Evolutionary conservation across 2,113 vertebrate species (phyloP).

Genomic region (Cryptomyrus ogoouensis): DNA sequence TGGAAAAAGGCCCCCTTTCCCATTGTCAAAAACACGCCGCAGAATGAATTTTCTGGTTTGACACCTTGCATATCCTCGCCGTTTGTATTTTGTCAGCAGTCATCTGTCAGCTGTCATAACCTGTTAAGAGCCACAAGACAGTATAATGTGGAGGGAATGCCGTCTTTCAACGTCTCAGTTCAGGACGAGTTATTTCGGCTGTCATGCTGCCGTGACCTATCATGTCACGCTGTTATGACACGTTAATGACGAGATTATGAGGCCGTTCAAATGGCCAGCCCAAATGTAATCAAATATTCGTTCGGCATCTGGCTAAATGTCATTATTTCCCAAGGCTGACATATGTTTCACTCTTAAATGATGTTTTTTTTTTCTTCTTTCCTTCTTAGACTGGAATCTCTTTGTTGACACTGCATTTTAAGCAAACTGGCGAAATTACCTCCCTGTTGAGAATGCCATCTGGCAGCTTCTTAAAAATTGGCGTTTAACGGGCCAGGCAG

Average conservation of each 20-base stretch:
- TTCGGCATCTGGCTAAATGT: neutral
- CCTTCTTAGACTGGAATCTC: neutral
- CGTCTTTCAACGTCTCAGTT: neutral
- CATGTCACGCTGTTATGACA: neutral
- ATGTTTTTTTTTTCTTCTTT: neutral
- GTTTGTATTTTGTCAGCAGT: neutral
- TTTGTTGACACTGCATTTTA: neutral
- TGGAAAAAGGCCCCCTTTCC: neutral
- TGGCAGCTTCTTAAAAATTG: neutral
- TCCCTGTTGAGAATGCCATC: neutral
- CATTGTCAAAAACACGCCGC: neutral
- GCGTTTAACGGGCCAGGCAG: neutral
- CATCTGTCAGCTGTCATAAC: constrained; percentile 5
- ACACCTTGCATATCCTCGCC: neutral
- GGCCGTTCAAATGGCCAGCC: neutral
- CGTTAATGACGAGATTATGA: neutral
- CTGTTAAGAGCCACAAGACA: neutral
- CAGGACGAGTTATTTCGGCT: neutral
- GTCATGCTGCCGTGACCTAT: neutral
- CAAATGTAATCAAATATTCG: neutral
- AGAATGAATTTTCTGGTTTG: neutral
- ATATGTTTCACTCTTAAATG: neutral
- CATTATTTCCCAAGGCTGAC: neutral
- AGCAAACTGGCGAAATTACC: neutral
- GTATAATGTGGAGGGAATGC: neutral